Evolutionary conservation across 2,113 vertebrate species (phyloP).

Genomic region (Sminthopsis crassicaudata): DNA sequence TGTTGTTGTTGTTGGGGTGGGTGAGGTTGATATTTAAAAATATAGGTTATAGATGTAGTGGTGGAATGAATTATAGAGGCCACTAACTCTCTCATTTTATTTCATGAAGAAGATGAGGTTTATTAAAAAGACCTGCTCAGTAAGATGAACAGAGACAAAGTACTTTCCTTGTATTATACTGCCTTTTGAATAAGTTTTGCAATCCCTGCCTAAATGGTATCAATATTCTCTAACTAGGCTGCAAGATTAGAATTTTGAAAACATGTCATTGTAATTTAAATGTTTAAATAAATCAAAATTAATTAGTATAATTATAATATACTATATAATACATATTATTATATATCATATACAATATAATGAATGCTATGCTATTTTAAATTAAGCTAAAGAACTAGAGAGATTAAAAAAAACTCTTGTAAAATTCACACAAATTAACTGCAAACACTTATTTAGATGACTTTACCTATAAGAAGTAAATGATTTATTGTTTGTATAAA

Average conservation of each 20-base stretch:
- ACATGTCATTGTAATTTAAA: background rate
- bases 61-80: background rate
- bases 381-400: conserved; percentile 18
- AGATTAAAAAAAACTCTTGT: too few relatives aligned
- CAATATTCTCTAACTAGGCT: background rate
- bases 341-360: too few relatives aligned
- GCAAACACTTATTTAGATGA: conserved; percentile 57
- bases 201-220: background rate
- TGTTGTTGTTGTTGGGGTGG: too few relatives aligned
- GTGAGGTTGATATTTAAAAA: too few relatives aligned
- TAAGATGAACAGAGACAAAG: background rate
- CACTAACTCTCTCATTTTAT: background rate
- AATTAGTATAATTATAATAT: background rate
- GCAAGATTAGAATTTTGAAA: background rate
- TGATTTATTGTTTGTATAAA: conserved; percentile 54
- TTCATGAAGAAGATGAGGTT: background rate
- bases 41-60: background rate
- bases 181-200: background rate
- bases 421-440: conserved; percentile 11
- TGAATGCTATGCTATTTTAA: too few relatives aligned
- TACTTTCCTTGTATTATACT: background rate
- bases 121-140: background rate
- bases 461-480: conserved; percentile 60
- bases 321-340: too few relatives aligned
- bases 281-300: background rate